Base-by-base conservation (phyloP, 2,113 vertebrate genomes). In the Okapia johnstoni region DNA sequence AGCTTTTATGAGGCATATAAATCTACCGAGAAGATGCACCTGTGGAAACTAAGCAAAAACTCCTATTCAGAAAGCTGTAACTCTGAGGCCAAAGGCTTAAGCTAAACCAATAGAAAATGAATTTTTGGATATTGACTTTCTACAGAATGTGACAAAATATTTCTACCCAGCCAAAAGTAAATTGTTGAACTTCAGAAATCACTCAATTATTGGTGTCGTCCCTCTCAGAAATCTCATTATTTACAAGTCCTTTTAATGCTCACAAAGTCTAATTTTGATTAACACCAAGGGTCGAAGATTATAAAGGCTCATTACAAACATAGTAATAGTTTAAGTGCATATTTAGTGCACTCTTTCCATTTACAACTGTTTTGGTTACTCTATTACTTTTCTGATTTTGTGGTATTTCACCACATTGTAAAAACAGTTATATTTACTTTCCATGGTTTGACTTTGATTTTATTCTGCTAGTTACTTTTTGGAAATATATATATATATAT, bases 1-100 rank as follows among this genome's bases (percentile, higher is more conserved):
- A 96, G 54, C 50, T 97, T 97, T 98, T 96, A 95, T 14, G 30
- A 97, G 55, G 26, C 66, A n/a, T 63, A 81, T 96, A 77, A 98
- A 95, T 90, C 93, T 80, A 87, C n/a, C 2, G 33, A 79, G 55
- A 33, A 46, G 5, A 83, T 19, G 63, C 48, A 50, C 52, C 79
- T 96, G 57, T 93, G 93, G 46, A 87, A 97, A 81, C 92, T 58
- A 80, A 97, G 85, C 30, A 90, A 88, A 46, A 7, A 2, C 17
- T 96, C 7, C 33, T 60, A n/a, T 90, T 55, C 54, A 43, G 80
- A 88, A 63, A 33, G 43, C 90, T 60, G 12, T 40, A 85, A 46
- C 52, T 93, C 50, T 26, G 33, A 92, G 63, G 0, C 17, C 81
- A 84, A 93, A 97, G 70, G 57, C 52, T 85, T 52, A 60, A 63